These are phyloP conservation scores for Sipha flava DNA, from an alignment of 1,140 invertebrate species.

Conservation along the genomic window DNA sequence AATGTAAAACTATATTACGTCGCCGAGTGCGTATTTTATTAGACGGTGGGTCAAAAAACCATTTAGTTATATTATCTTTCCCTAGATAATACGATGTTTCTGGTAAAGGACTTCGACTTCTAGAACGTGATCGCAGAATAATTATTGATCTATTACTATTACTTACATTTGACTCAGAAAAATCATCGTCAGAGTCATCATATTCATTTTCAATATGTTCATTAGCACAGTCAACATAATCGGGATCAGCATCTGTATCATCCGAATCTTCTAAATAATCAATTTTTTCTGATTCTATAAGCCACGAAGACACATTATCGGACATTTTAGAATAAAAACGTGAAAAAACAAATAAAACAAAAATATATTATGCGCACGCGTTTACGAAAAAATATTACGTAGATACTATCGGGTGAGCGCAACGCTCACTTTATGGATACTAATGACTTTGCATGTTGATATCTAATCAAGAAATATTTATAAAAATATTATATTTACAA, in stretches of 20 bases:
- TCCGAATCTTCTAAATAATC: not conserved
- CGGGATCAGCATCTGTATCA: not conserved
- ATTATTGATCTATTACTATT: not conserved
- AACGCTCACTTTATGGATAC: not conserved
- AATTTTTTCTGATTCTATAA: not conserved
- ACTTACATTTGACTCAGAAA: not conserved
- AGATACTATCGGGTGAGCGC: not conserved
- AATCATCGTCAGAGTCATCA: not conserved
- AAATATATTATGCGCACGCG: not conserved
- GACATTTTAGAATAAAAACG: not conserved
- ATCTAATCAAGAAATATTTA: not conserved
- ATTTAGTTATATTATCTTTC: conserved; percentile 22
- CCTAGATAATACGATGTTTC: not conserved
- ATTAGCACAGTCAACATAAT: not conserved
- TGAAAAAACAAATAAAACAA: not conserved
- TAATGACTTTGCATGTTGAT: not conserved
- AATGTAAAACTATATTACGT: conserved; percentile 31
- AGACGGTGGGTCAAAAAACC: not conserved
- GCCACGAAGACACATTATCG: not conserved
- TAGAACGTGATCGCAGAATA: not conserved
- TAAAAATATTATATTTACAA: not conserved
- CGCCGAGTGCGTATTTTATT: not conserved
- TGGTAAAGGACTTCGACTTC: not conserved
- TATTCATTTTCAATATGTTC: not conserved
- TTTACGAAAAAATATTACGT: not conserved